Evolutionary conservation across 2,113 vertebrate genomes (phyloP).

Genomic region (Vulpes vulpes): DNA sequence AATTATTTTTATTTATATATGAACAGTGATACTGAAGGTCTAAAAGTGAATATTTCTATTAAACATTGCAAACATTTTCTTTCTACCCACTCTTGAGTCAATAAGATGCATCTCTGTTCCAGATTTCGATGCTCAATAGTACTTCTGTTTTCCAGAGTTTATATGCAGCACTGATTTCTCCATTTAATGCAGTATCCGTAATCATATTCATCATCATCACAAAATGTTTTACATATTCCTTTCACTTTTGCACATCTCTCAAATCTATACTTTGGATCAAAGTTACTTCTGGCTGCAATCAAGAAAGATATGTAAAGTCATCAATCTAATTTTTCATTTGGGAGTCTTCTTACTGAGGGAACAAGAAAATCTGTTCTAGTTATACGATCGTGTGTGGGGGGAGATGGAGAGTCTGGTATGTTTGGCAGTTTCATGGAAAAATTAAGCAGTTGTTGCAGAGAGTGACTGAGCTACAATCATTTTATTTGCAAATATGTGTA

Average conservation of each 20-base stretch:
- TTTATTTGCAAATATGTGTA: background rate
- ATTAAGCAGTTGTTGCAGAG: background rate
- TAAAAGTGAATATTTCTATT: background rate
- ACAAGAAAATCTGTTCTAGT: background rate
- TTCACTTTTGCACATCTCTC: constrained; percentile 55
- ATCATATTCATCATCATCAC: constrained; percentile 65
- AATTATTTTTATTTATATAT: constrained; percentile 39
- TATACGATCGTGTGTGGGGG: background rate
- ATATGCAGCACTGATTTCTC: constrained; percentile 73
- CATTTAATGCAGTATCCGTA: constrained; percentile 63
- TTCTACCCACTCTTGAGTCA: background rate
- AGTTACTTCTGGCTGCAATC: constrained; percentile 20
- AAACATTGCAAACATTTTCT: background rate
- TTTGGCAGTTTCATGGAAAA: background rate
- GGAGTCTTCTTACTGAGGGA: background rate
- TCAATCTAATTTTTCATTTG: background rate
- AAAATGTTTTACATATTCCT: constrained; percentile 64
- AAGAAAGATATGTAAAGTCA: constrained; percentile 27
- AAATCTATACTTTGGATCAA: constrained; percentile 28
- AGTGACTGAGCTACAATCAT: background rate
- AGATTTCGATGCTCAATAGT: background rate
- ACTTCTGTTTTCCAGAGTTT: background rate
- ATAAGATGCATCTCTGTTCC: background rate
- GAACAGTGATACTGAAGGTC: background rate
- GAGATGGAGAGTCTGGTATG: background rate